Evolutionary conservation across 2,113 vertebrate genomes (phyloP), one percentile per base, ranked within the genome.

Genomic region (Forbesichthys papilliferus): DNA sequence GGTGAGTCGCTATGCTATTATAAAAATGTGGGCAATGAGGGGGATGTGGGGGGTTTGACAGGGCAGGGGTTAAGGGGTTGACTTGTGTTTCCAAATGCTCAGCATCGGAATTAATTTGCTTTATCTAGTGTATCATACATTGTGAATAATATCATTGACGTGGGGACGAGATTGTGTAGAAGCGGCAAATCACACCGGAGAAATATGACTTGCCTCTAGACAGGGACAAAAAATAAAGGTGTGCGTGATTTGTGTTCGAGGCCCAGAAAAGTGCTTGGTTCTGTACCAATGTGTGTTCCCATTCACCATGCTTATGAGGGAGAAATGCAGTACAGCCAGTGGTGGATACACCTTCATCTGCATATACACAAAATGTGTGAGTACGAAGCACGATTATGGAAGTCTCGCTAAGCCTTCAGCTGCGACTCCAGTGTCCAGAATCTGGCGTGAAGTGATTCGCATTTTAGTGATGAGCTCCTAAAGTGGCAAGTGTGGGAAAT

Each of bases 401-500:
- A 74, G 85, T 84, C 88, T 91, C 73, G 63, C 70, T 87, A 85
- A 90, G 79, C 79, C 82, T 64, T 82, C 11, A 72, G 83, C 80
- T 74, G 79, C 69, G 18, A 74, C 74, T 69, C 70, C 70, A 74
- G 75, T 84, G 76, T 79, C 69, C 69, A 56, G 71, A 89, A 88
- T 87, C 88, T 87, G 78, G 66, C 78, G 69, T 90, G 87, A 91
- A 90, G 88, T 92, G 90, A 92, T 92, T 92, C 90, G 91, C 91
- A 88, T 88, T 91, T 92, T 92, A 92, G 92, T 92, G 91, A 93
- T 91, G 90, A 92, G 85, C 88, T 91, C 80, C 87, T 74, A 80
- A 91, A 91, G 89, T 91, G 92, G 88, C 93, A 91, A 87, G 87
- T 89, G 88, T 91, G 89, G 86, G 87, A 92, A 93, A 91, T 91